Evolutionary conservation across 2,888 invertebrate genomes (phyloP), one percentile per base, ranked within the genome.

Genomic region (Myopa testacea): DNA sequence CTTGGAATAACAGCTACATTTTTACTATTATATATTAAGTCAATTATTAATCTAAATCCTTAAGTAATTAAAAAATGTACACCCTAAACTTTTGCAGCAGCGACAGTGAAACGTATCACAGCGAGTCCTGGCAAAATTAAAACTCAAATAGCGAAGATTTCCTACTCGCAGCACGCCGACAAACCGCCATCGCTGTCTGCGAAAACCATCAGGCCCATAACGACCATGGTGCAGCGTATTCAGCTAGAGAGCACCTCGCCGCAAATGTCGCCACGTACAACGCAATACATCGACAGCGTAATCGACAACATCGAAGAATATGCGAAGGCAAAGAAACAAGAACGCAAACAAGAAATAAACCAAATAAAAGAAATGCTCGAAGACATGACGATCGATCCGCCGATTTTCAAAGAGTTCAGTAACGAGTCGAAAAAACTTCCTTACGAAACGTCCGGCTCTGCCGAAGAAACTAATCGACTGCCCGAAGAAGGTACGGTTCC

Each of bases 281-380:
- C 55, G 68, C 60, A 19, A 60, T 58, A n/a, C 40, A 4, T 38
- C 67, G 67, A 50, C 16, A 37, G 7, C 34, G 38, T 12, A 52
- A 65, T 65, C 50, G 45, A n/a, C 12, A 16, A n/a, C 40, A 14
- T 68, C 38, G 71, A 81, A 26, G 81, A 83, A 45, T 84, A 84
- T 78, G 77, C 80, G 37, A 82, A 83, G 45, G 10, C 45, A 73
- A 85, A 83, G 72, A 84, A 84, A 74, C 63, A 81, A 14, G 84
- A 85, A 71, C 81, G 83, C 4, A 82, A 85, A 62, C 81, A 81
- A 72, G 84, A 85, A 78, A 82, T 83, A 6, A 79, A 81, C 68
- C 84, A 83, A 82, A 83, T 85, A 73, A 82, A 84, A 74, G 81
- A 83, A 77, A 84, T 85, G 81, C 78, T 86, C 63, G 83, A 80